A percentile compares a stretch with the other conserved stretches of the same genome.
Evolutionary conservation across 2,113 vertebrate species (phyloP).

Genomic region (Ailuropoda melanoleuca): DNA sequence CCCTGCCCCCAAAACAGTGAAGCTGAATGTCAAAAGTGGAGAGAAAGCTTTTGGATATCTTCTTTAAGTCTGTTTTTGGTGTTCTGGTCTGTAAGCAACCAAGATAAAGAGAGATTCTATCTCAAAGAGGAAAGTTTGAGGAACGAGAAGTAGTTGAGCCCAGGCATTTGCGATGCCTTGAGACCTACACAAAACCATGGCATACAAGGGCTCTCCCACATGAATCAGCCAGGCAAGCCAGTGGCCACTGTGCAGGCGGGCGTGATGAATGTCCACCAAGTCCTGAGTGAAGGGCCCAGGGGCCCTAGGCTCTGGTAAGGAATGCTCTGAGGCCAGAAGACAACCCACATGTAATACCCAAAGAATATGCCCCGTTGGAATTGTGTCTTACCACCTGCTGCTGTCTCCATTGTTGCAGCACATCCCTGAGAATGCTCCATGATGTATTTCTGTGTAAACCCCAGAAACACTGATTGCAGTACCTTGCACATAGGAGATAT

Average conservation of each 20-base stretch:
- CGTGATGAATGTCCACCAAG: conserved; percentile 85
- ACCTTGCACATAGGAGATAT: background rate
- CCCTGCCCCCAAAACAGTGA: background rate
- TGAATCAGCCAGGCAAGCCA: conserved; percentile 89
- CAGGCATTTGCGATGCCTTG: conserved; percentile 87
- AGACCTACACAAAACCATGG: conserved; percentile 88
- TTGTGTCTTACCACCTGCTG: background rate
- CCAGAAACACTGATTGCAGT: background rate
- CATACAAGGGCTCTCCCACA: conserved; percentile 84
- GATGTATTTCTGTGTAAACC: background rate
- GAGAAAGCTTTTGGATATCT: background rate
- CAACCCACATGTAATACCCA: conserved; percentile 77
- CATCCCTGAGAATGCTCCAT: background rate
- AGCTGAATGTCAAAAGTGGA: background rate
- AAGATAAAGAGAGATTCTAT: background rate
- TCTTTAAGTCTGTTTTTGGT: background rate
- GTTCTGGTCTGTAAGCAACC: background rate
- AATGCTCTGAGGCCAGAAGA: conserved; percentile 88
- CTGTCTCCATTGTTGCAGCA: background rate
- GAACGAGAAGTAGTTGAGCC: conserved; percentile 82
- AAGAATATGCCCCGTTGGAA: background rate
- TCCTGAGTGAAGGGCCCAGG: conserved; percentile 87
- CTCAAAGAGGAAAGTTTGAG: background rate
- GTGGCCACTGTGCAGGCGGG: conserved; percentile 87
- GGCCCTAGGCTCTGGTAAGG: conserved; percentile 89